Evolutionary conservation across 53 echinoderm and acorn worm genomes (phyloP).

Genomic region (Actinopyga echinites): DNA sequence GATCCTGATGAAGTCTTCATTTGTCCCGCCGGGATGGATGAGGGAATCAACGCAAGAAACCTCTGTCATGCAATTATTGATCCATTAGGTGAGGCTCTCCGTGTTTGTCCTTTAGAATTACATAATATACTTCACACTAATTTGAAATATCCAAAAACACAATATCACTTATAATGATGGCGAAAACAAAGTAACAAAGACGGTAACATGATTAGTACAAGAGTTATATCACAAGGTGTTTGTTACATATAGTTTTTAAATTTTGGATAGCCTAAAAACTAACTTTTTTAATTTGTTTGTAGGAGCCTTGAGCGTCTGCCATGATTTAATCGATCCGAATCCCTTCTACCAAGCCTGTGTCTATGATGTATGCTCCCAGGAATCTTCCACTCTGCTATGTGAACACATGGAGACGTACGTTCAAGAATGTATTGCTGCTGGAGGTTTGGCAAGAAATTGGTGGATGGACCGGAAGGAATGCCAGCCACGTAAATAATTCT

Average conservation of each 20-base stretch:
- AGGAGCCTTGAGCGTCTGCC: background rate
- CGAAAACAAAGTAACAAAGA: too few relatives aligned
- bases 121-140: too few relatives aligned
- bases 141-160: too few relatives aligned
- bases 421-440: background rate
- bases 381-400: background rate
- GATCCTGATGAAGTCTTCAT: background rate
- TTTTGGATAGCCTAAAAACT: background rate
- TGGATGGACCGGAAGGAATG: background rate
- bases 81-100: background rate
- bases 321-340: background rate
- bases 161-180: too few relatives aligned
- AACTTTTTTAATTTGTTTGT: background rate
- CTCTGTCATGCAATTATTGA: conserved; percentile 8
- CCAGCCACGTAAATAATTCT: background rate
- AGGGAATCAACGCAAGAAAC: background rate
- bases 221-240: too few relatives aligned
- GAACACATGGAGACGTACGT: background rate
- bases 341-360: background rate
- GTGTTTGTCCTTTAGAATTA: too few relatives aligned
- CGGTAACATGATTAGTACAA: too few relatives aligned
- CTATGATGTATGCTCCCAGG: conserved; percentile 6
- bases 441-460: background rate
- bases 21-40: background rate
- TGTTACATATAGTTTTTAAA: too few relatives aligned